Conservation (phyloP, 1,140 invertebrate species). For the Anastrepha ludens region DNA sequence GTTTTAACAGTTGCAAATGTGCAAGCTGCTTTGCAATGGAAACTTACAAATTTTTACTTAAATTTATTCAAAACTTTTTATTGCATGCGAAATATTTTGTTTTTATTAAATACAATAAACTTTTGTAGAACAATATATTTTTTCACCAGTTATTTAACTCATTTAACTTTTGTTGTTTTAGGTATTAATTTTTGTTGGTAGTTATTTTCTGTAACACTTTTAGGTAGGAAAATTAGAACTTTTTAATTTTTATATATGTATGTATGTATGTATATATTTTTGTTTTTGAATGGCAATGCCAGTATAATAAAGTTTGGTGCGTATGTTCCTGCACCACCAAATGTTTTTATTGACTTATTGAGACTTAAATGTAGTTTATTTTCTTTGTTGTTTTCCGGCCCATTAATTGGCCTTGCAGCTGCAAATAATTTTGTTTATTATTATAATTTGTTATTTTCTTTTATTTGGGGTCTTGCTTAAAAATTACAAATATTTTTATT, state of each 20-base stretch:
- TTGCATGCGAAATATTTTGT: slow-evolving; percentile 50
- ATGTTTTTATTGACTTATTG: not conserved
- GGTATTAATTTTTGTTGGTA: not conserved
- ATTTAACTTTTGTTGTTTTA: not conserved
- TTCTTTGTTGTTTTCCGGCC: no score
- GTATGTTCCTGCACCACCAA: not conserved
- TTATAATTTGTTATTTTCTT: not conserved
- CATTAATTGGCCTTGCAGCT: not conserved
- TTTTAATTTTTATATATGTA: not conserved
- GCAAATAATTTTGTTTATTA: not conserved
- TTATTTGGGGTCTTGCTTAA: not conserved
- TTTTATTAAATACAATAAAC: slow-evolving; percentile 45
- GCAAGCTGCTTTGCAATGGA: not conserved
- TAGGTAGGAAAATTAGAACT: not conserved
- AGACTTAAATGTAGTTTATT: not conserved
- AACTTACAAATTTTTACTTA: not conserved
- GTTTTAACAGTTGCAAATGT: not conserved
- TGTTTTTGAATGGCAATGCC: not conserved
- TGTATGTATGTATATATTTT: not conserved
- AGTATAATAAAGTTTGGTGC: not conserved
- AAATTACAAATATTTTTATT: not conserved
- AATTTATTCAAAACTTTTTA: not conserved
- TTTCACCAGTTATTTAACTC: not conserved
- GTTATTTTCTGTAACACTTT: not conserved
- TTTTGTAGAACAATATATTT: slow-evolving; percentile 19